A percentile compares a stretch with the other conserved stretches of the same genome.
phyloP scores from a whole-genome alignment of 2,888 invertebrate genomes.

The Amphipoea oculea region DNA sequence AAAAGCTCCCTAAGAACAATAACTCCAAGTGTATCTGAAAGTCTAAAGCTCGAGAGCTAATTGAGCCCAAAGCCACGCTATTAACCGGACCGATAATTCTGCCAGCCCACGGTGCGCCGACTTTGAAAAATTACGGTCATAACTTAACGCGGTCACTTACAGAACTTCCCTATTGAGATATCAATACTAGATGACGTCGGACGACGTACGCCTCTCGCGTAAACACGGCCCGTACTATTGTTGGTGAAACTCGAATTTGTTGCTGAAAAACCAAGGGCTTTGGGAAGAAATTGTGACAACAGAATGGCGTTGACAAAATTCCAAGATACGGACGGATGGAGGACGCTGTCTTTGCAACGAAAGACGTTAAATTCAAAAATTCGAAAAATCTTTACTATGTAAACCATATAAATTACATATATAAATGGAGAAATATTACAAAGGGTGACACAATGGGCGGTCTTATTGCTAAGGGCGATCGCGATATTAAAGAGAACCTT shows the following conservation, averaged over 20 bases:
- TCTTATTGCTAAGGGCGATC: no score
- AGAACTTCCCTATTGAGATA: conserved; percentile 90
- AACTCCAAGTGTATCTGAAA: conserved; percentile 58
- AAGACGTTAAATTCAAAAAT: not conserved
- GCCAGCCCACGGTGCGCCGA: conserved; percentile 75
- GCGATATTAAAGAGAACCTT: no score
- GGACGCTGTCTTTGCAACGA: not conserved
- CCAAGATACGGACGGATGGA: not conserved
- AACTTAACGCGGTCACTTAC: conserved; percentile 89
- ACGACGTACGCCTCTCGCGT: conserved; percentile 81
- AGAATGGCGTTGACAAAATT: not conserved
- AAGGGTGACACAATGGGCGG: no score
- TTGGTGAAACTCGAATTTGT: conserved; percentile 54
- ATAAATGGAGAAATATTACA: no score
- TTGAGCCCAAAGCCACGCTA: conserved; percentile 85
- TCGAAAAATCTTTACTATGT: no score
- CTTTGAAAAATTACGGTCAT: conserved; percentile 88
- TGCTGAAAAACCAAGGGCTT: not conserved
- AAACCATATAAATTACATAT: no score
- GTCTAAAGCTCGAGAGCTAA: conserved; percentile 77
- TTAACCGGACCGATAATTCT: conserved; percentile 83
- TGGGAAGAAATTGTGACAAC: not conserved
- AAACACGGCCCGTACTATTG: conserved; percentile 79
- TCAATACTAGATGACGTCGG: conserved; percentile 87
- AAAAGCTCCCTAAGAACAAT: conserved; percentile 48